Base-by-base conservation (phyloP, 35 echinoderm and acorn worm species). In the Heliocidaris tuberculata region DNA sequence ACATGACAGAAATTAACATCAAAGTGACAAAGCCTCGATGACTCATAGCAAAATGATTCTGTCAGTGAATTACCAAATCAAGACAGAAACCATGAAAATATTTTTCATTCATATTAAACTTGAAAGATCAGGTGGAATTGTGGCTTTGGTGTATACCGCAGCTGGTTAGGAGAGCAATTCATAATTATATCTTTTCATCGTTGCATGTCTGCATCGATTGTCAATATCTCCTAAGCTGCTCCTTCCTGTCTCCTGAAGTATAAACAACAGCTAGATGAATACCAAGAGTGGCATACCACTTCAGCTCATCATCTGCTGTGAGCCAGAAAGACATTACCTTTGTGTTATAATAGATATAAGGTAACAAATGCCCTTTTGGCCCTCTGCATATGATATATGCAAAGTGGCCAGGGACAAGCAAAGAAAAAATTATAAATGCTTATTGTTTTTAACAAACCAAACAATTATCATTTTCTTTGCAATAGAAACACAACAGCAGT, bases 151-250 rank as follows among this genome's bases (percentile, higher is more conserved):
- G 65, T 78, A 24, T n/a, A 27, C 65, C 65, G 65, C 65, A 78
- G 65, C 65, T 78, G 65, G 65, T 78, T 78, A n/a, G 65, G 65
- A 78, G 65, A 78, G 65, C 65, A 78, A 78, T 78, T n/a, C 21
- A 78, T 78, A 78, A 78, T 78, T 78, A 78, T 78, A 19, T 78
- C 65, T 78, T 78, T 78, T 78, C 65, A 78, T 78, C 65, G 19
- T 78, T 27, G 65, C 65, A n/a, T 78, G 65, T 78, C 19, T 27
- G 65, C 65, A 78, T 78, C 27, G 65, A 78, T 78, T 78, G 27
- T 78, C 19, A 78, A 78, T 19, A 78, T 78, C 21, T 7, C 27
- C 7, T 56, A 56, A 56, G 52, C 52, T 56, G 10, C 65, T 78
- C 21, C 65, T 78, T 78, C 65, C 65, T n/a, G 65, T 78, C 65